phyloP scores from a whole-genome alignment of 1,140 invertebrate species.

The Ceratina japonica region DNA sequence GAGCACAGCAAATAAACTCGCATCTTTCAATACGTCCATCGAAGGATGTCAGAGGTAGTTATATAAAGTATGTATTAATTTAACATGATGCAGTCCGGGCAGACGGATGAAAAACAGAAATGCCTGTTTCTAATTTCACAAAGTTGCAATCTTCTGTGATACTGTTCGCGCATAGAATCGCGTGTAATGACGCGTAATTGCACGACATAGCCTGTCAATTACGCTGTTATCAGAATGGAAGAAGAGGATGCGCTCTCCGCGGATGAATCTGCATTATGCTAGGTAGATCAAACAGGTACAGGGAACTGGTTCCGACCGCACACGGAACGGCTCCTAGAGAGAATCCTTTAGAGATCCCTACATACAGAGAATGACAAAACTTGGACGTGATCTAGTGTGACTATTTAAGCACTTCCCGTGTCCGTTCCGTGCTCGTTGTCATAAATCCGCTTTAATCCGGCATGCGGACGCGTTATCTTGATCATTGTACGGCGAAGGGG shows the following conservation, averaged over 20 bases:
- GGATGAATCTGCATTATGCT: conserved; percentile 40
- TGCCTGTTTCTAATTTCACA: neutral
- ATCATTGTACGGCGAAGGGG: conserved; percentile 25
- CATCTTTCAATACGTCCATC: too few relatives aligned
- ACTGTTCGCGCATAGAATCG: neutral
- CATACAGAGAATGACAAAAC: too few relatives aligned
- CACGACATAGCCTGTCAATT: conserved; percentile 38
- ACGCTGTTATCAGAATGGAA: conserved; percentile 23
- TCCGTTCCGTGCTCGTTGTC: too few relatives aligned
- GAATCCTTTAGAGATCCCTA: neutral
- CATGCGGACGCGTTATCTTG: conserved; percentile 46
- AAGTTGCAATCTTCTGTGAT: neutral
- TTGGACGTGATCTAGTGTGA: too few relatives aligned
- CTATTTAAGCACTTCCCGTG: too few relatives aligned
- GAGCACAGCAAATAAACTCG: too few relatives aligned
- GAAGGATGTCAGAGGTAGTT: too few relatives aligned
- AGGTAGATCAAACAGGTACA: conserved; percentile 36
- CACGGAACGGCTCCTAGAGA: conserved; percentile 40
- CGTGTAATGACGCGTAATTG: conserved; percentile 34
- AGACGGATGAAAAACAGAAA: neutral
- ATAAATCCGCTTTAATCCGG: conserved; percentile 31
- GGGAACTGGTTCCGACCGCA: conserved; percentile 46
- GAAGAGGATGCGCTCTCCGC: neutral
- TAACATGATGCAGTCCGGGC: too few relatives aligned
- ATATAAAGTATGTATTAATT: too few relatives aligned